Evolutionary conservation across 35 echinoderm and acorn worm species (phyloP), one percentile per base, ranked within the genome.

Genomic region (Nesometra sesokonis): DNA sequence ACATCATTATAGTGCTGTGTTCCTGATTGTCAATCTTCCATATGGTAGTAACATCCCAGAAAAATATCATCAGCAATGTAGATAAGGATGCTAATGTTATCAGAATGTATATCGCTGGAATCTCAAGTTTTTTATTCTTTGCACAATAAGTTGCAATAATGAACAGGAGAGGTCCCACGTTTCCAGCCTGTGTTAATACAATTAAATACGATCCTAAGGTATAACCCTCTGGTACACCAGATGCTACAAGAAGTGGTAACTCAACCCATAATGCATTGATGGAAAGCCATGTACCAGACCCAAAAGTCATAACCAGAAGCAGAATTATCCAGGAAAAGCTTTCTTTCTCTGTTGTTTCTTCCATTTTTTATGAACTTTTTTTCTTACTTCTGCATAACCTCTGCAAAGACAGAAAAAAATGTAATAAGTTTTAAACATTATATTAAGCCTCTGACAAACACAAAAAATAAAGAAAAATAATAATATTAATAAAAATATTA

Each of bases 181-280:
- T 83, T 35, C 34, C 81, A 30, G 32, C 9, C 37, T 83, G 81
- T 23, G n/a, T 83, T 3, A 83, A 38, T 2, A 83, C 17, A 30
- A 83, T 83, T 15, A 83, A 9, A 39, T 83, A 83, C 0, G 81
- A 83, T 11, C 34, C 81, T 29, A 83, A 83, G 0, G 81, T 38
- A 17, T 38, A 83, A 38, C 81, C 81, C 38, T 83, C 81, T 38
- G 81, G 81, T 3, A 83, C n/a, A 29, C 37, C 52, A 67, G 52
- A 38, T 0, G 34, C 37, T 38, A 83, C 81, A 35, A 83, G n/a
- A 30, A 83, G 34, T 5, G 81, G 81, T 38, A 83, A 39, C 23
- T 83, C 34, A 38, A 83, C n/a, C 81, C 32, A 36, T 11, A 83
- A 38, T 37, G 34, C 81, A 39, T 37, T 83, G 29, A 37, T 38